These are phyloP conservation scores for Drosophila tanythrix DNA, from an alignment of 2,888 invertebrate species.

Conservation along the genomic window DNA sequence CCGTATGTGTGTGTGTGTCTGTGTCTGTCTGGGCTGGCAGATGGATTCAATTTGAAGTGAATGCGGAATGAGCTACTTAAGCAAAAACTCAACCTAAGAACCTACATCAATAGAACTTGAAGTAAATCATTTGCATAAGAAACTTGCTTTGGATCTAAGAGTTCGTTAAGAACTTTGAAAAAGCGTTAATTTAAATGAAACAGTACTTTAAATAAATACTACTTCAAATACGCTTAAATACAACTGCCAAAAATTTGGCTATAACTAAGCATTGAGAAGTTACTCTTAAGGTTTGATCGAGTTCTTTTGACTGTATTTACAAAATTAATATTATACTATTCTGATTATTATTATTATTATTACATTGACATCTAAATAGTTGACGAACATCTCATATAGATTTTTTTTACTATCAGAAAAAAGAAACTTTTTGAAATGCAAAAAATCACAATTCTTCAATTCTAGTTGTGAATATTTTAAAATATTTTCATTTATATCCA, in stretches of 20 bases:
- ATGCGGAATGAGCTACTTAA: constrained; percentile 37
- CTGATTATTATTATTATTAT: no score
- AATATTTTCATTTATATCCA: no score
- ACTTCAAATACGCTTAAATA: background rate
- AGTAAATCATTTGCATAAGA: background rate
- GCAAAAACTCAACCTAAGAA: background rate
- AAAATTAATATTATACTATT: no score
- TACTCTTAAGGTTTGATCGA: background rate
- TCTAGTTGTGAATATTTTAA: no score
- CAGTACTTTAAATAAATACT: background rate
- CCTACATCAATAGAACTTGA: background rate
- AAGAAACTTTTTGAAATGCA: no score
- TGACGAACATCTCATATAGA: no score
- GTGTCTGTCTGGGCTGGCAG: constrained; percentile 7
- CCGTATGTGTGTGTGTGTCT: background rate
- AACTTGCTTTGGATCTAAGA: background rate
- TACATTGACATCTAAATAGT: no score
- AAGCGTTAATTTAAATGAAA: background rate
- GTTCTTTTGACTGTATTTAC: no score
- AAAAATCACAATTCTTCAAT: no score
- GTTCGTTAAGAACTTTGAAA: background rate
- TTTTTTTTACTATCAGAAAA: no score
- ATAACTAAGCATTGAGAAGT: background rate
- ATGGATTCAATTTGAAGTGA: constrained; percentile 28
- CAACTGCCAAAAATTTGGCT: background rate